Conservation (phyloP, 2,113 vertebrate species). For the Euleptes europaea region DNA sequence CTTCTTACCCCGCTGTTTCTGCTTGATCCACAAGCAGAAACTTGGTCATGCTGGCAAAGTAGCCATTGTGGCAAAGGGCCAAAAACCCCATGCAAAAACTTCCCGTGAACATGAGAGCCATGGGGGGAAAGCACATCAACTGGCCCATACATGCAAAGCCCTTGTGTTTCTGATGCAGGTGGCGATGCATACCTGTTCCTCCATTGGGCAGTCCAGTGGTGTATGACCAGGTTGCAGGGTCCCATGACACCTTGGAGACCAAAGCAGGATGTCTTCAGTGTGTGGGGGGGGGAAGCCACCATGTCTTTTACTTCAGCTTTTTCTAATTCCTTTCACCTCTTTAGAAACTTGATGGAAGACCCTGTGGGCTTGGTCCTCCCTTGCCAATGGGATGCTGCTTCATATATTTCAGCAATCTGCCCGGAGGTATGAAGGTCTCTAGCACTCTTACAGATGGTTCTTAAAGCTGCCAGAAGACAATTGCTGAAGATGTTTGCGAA, state of each 20-base stretch:
- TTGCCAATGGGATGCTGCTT: constrained; percentile 68
- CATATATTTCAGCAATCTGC: constrained; percentile 76
- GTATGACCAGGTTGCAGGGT: background rate
- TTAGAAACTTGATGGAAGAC: constrained; percentile 76
- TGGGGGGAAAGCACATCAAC: background rate
- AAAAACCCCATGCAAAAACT: background rate
- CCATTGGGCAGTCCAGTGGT: background rate
- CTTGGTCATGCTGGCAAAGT: background rate
- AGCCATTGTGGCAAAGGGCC: background rate
- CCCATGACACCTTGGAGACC: background rate
- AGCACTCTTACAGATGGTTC: constrained; percentile 58
- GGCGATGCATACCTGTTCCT: too few relatives aligned
- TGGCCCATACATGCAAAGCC: background rate
- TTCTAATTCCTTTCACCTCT: constrained; percentile 66
- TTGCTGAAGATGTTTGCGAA: constrained; percentile 82
- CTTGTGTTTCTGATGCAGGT: too few relatives aligned
- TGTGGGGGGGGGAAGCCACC: background rate
- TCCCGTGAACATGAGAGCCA: background rate
- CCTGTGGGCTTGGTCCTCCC: constrained; percentile 71
- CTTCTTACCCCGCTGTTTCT: background rate
- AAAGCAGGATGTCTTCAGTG: background rate
- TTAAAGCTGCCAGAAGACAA: constrained; percentile 61
- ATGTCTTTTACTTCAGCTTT: constrained; percentile 6
- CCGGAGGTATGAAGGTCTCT: constrained; percentile 63
- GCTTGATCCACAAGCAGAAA: background rate